Base-by-base conservation (phyloP, 2,888 invertebrate genomes). In the Nipponacmea schrenckii region DNA sequence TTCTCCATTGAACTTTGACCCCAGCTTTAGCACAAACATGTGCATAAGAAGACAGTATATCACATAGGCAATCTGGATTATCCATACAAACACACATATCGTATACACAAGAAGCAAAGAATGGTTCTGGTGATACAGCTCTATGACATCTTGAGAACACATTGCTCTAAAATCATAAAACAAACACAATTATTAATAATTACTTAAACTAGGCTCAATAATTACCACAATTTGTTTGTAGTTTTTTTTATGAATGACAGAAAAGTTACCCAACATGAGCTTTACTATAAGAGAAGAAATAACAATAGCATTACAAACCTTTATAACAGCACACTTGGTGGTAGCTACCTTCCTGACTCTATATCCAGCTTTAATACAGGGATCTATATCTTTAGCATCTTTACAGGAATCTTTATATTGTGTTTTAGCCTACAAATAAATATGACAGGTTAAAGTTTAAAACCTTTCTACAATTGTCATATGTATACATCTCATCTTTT, bases 71-170 rank as follows among this genome's bases (percentile, higher is more conserved):
- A 31, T 80, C 79, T 20, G 83, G 78, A 69, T 82, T 78, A 69
- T 86, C 84, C 15, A 78, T 78, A 74, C 88, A 88, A n/a, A 83
- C 86, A 79, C 88, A 88, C 72, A 88, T 75, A 72, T 88, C 88
- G 78, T 87, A 87, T 17, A 87, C 85, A 78, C 88, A 88, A 0
- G 88, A 85, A 5, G 84, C 81, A 74, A 81, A 87, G 77, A 81
- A 88, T 24, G 87, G 79, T 39, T 85, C 84, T 24, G 86, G 86
- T 12, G 84, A 73, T 17, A 88, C 83, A 12, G 80, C 79, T 64
- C 82, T 74, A 68, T 88, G 88, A 75, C 88, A 88, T 8, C 82
- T 77, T 14, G 83, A 76, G 76, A 88, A 88, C 46, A 79, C 71
- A 45, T 79, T 74, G 69, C 85, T 79, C 87, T 88, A 79, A 46